Evolutionary conservation across 1,140 invertebrate species (phyloP).

Genomic region (Akabosia matsudoensis): DNA sequence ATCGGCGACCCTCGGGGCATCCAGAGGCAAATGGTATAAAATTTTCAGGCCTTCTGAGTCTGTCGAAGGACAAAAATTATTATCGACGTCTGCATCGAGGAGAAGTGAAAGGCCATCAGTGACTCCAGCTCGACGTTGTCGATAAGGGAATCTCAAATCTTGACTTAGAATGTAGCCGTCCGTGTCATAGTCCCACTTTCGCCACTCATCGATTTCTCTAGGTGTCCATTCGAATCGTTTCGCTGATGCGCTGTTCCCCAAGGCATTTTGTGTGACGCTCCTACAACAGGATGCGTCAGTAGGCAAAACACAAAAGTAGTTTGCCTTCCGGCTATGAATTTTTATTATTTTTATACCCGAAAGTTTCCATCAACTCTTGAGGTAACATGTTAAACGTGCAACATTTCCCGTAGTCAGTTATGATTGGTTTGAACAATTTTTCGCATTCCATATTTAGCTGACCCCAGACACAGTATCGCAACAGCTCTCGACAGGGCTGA

Average conservation of each 20-base stretch:
- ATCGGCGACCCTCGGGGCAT: not conserved
- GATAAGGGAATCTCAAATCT: not conserved
- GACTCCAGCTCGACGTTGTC: not conserved
- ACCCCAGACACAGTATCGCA: not conserved
- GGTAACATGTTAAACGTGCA: constrained; percentile 68
- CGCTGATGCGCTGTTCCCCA: not conserved
- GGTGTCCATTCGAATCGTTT: not conserved
- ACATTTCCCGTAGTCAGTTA: constrained; percentile 76
- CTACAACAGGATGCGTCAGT: too few relatives aligned
- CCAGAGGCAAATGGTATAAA: not conserved
- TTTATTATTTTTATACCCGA: not conserved
- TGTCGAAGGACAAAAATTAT: not conserved
- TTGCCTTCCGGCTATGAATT: not conserved
- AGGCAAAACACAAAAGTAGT: too few relatives aligned
- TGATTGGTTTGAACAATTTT: constrained; percentile 66
- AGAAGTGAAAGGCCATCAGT: not conserved
- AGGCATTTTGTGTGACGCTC: not conserved
- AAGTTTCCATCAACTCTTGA: not conserved
- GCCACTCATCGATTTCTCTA: not conserved
- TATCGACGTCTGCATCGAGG: not conserved
- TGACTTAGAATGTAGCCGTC: not conserved
- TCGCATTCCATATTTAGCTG: constrained; percentile 54
- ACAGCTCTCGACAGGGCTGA: not conserved
- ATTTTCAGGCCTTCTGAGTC: constrained; percentile 8
- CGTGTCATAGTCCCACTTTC: not conserved